Percentiles rank a stretch among this genome's conserved stretches.
Evolutionary conservation across 37 sponge, comb jelly and placozoan genomes (phyloP).

Genomic region (Haliclona indistincta): DNA sequence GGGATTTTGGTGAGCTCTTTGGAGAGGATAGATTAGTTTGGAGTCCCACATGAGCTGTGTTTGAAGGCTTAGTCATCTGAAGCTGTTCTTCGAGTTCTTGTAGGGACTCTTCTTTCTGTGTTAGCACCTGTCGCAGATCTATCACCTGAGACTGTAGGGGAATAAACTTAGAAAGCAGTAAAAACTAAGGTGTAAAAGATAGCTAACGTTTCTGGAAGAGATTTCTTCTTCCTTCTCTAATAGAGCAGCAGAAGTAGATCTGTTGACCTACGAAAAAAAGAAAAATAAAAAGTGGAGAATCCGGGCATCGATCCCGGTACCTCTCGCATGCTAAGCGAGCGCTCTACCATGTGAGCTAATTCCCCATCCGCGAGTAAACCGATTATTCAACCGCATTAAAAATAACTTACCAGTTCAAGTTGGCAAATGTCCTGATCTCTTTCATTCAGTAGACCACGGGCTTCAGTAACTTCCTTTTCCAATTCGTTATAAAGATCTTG

Average conservation of each 20-base stretch:
- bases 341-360: constrained; percentile 18
- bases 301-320: constrained; percentile 22
- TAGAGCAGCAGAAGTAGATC: not conserved
- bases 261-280: not conserved
- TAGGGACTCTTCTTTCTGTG: constrained; percentile 9
- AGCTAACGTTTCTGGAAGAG: not conserved
- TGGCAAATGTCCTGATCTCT: not conserved
- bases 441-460: constrained; percentile 2
- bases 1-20: too few relatives aligned
- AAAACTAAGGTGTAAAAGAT: too few relatives aligned
- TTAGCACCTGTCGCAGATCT: not conserved
- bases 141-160: constrained; percentile 1
- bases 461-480: constrained; percentile 33
- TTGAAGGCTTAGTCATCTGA: not conserved
- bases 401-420: constrained; percentile 37
- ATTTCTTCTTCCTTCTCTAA: constrained; percentile 11
- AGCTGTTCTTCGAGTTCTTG: constrained; percentile 7
- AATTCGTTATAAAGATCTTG: constrained; percentile 17
- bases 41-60: not conserved
- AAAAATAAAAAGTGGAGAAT: constrained; percentile 7
- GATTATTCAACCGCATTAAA: not conserved
- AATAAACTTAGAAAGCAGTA: too few relatives aligned
- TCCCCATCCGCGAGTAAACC: not conserved
- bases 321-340: constrained; percentile 21
- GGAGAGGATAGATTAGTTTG: not conserved